These are phyloP conservation scores for Dermatemys mawii DNA, from an alignment of 2,113 vertebrate species.

Conservation along the genomic window DNA sequence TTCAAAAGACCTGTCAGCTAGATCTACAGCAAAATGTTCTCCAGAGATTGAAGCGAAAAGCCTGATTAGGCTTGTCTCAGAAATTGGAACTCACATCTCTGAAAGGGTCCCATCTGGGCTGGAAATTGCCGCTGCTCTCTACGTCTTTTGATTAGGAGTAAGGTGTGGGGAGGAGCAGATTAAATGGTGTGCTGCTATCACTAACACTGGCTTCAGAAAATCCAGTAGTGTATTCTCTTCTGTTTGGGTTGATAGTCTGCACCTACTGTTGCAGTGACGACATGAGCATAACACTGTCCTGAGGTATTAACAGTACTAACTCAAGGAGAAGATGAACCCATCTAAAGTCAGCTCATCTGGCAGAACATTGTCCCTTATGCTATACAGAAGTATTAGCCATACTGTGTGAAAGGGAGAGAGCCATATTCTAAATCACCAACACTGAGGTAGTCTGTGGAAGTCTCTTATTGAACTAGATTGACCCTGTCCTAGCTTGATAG, in stretches of 20 bases:
- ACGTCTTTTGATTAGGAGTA: not conserved
- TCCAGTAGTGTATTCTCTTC: not conserved
- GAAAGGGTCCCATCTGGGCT: not conserved
- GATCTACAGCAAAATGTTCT: not conserved
- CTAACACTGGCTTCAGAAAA: not conserved
- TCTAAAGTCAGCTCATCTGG: not conserved
- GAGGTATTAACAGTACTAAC: accelerated
- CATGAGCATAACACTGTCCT: accelerated
- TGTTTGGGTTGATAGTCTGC: not conserved
- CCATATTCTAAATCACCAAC: not conserved
- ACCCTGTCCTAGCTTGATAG: not conserved
- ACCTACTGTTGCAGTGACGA: not conserved
- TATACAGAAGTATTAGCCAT: accelerated
- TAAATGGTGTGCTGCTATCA: not conserved
- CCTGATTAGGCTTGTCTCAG: not conserved
- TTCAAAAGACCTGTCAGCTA: not conserved
- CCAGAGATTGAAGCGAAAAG: not conserved
- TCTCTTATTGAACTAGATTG: not conserved
- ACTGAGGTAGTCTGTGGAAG: accelerated
- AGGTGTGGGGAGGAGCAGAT: not conserved
- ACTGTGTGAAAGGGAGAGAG: not conserved
- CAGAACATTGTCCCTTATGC: not conserved
- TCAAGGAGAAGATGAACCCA: not conserved
- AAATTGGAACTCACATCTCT: not conserved
- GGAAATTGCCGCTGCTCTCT: not conserved